Evolutionary conservation across 2,113 vertebrate species (phyloP).

Genomic region (Alethe diademata): DNA sequence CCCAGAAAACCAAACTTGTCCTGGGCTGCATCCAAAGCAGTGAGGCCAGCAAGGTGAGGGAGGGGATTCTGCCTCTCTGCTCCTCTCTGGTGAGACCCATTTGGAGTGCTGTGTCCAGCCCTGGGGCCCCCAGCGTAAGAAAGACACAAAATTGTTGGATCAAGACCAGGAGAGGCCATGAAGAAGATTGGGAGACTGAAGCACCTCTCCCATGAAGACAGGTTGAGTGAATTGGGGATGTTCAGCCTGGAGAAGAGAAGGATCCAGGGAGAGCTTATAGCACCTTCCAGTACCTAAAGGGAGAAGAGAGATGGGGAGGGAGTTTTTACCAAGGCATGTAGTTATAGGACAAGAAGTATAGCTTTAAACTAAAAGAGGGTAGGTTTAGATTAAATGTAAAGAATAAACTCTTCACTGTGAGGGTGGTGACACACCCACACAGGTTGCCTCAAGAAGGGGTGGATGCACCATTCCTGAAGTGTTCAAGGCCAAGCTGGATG

Average conservation of each 20-base stretch:
- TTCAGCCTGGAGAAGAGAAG: neutral
- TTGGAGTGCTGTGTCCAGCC: neutral
- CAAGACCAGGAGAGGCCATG: fast-evolving
- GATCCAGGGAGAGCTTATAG: neutral
- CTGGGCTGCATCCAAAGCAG: neutral
- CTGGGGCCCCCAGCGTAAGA: neutral
- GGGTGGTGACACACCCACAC: too few relatives aligned
- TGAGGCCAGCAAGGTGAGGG: fast-evolving
- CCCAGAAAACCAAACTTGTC: neutral
- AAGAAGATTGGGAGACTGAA: neutral
- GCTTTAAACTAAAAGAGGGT: neutral
- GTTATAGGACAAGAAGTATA: too few relatives aligned
- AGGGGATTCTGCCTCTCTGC: neutral
- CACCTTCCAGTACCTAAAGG: neutral
- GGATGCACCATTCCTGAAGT: fast-evolving
- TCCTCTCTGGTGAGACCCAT: neutral
- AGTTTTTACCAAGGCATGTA: neutral
- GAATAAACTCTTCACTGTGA: neutral
- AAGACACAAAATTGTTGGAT: neutral
- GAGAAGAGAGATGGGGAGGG: neutral
- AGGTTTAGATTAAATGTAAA: neutral
- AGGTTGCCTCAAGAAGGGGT: fast-evolving
- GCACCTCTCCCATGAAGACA: neutral
- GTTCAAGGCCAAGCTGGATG: neutral
- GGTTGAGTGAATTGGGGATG: neutral